phyloP scores from a whole-genome alignment of 2,797 vertebrate genomes.

The Callimico goeldii region DNA sequence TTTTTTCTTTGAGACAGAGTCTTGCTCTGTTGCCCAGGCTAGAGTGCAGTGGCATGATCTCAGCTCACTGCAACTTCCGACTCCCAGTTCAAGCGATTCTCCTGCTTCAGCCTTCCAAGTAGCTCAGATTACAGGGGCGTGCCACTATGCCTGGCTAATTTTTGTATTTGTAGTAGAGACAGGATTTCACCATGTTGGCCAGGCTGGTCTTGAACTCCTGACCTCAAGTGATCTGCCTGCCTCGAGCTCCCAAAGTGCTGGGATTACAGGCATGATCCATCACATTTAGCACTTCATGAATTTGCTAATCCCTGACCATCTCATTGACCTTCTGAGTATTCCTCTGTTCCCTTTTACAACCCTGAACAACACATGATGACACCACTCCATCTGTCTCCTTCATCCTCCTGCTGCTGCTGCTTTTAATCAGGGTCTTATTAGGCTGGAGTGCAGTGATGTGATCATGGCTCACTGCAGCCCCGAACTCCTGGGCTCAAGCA shows the following conservation, averaged over 20 bases:
- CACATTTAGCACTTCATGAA: background rate
- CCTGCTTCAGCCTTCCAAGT: background rate
- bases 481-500: background rate
- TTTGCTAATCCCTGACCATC: background rate
- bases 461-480: background rate
- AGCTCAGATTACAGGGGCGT: accelerated
- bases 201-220: background rate
- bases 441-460: background rate
- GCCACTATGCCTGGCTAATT: background rate
- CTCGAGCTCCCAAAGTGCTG: background rate
- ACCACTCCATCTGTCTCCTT: background rate
- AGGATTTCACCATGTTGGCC: background rate
- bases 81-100: background rate
- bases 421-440: background rate
- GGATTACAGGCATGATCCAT: background rate
- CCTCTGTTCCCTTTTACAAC: background rate
- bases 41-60: background rate
- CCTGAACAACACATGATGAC: background rate
- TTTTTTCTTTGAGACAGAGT: too few relatives aligned
- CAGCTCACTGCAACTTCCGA: background rate
- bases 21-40: background rate
- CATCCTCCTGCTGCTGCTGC: background rate
- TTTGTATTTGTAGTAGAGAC: background rate
- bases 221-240: background rate
- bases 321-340: background rate